Base-by-base conservation (phyloP, 2,113 vertebrate genomes). In the Oxygymnocypris stewartii region DNA sequence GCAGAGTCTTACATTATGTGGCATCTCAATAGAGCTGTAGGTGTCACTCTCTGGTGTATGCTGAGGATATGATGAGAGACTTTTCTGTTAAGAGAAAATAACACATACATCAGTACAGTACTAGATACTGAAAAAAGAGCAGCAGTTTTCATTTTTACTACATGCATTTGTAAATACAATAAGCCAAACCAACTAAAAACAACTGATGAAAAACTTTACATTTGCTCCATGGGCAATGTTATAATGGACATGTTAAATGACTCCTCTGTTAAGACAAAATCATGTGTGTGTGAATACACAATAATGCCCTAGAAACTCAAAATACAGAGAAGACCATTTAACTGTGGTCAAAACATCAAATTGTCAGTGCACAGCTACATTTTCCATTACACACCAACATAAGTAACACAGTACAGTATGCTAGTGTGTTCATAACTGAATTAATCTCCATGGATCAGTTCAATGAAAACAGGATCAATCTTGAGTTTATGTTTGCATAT, bases 31-130 rank as follows among this genome's bases (percentile, higher is more conserved):
- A 78, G 93, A 94, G n/a, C 93, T 93, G 84, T 92, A 94, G 77
- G 83, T 87, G 81, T 94, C 93, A 12, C 93, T 95, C 90, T 95
- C 94, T 0, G 94, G 94, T 4, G 88, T 89, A 84, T 93, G 94
- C 85, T 93, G 93, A 79, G 78, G 85, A 89, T 94, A 94, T 87
- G 89, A 88, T 0, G 90, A 90, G 35, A 91, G 20, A n/a, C 92
- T 92, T 42, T 92, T 93, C 94, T 95, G 91, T 49, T 49, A 11
- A 40, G 23, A 42, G 35, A 44, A 75, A 75, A 44, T 40, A 9
- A 44, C 18, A 42, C 4, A 3, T n/a, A 8, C 20, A 44, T 23
- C 2, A 40, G 35, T 40, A 16, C 8, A 73, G 28, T 23, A 18
- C 11, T 73, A 54, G 4, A 54, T 5, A 7, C 51, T 54, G 0